These are phyloP conservation scores for Drosophila pseudotakahashii DNA, from an alignment of 2,888 invertebrate species.

Conservation along the genomic window DNA sequence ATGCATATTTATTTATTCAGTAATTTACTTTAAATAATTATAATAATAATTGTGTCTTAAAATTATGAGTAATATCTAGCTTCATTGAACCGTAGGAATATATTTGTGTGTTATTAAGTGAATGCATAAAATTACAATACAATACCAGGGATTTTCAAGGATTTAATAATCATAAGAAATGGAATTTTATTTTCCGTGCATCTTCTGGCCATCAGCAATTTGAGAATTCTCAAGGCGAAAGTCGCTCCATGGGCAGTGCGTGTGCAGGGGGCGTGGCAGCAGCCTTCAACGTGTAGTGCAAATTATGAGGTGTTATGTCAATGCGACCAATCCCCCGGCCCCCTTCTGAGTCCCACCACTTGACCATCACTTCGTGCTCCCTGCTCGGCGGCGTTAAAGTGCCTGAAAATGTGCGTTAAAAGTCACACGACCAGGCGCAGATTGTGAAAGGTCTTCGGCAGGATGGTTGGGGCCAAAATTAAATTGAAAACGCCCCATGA, in stretches of 20 bases:
- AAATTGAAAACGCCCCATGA: conserved; percentile 72
- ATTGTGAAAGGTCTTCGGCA: conserved; percentile 69
- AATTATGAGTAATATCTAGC: no score
- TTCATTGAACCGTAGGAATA: no score
- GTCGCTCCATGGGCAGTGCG: conserved; percentile 41
- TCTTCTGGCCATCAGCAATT: conserved; percentile 53
- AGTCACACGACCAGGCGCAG: conserved; percentile 68
- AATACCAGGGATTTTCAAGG: no score
- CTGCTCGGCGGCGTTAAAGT: conserved; percentile 62
- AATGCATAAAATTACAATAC: no score
- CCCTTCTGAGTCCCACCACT: neutral
- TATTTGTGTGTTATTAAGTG: no score
- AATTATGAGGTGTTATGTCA: conserved; percentile 80
- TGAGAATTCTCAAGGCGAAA: conserved; percentile 79
- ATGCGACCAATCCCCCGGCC: conserved; percentile 45
- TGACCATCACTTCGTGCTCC: conserved; percentile 7
- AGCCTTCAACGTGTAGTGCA: conserved; percentile 67
- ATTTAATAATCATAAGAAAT: no score
- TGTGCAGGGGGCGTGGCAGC: conserved; percentile 59
- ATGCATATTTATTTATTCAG: no score
- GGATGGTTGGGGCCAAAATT: conserved; percentile 52
- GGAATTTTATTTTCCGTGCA: neutral
- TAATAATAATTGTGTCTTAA: no score
- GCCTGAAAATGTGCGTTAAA: conserved; percentile 73
- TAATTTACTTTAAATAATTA: no score